phyloP scores from a whole-genome alignment of 1,140 invertebrate species.

The Centruroides vittatus region DNA sequence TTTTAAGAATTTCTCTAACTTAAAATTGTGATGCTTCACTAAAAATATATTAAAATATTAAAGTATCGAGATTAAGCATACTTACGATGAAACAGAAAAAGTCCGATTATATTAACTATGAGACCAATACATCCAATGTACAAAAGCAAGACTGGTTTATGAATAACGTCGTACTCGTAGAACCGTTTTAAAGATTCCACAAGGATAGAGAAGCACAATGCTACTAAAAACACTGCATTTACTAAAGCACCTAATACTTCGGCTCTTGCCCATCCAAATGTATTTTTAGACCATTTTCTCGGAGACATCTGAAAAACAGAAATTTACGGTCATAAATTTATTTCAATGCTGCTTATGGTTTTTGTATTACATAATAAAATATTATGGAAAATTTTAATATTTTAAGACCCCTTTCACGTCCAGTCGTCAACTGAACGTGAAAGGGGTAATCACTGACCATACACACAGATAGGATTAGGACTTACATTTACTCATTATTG shows the following conservation, averaged over 20 bases:
- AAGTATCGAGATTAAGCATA: background rate
- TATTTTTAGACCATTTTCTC: conserved; percentile 32
- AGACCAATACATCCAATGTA: conserved; percentile 37
- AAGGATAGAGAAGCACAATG: conserved; percentile 40
- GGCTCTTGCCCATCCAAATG: conserved; percentile 43
- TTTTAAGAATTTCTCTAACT: too few species aligned
- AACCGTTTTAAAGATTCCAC: conserved; percentile 34
- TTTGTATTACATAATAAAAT: too few species aligned
- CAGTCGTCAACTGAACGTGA: too few species aligned
- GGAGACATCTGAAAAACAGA: conserved; percentile 22
- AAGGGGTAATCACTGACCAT: too few species aligned
- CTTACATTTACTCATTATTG: too few species aligned
- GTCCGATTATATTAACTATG: conserved; percentile 37
- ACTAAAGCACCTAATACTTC: conserved; percentile 42
- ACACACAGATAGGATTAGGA: too few species aligned
- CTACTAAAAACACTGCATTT: conserved; percentile 41
- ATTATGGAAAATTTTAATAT: too few species aligned
- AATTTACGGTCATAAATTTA: too few species aligned
- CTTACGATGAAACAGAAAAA: conserved; percentile 33
- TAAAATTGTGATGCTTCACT: too few species aligned
- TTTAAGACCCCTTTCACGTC: too few species aligned
- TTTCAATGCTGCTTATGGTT: too few species aligned
- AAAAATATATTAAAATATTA: too few species aligned
- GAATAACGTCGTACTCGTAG: conserved; percentile 39
- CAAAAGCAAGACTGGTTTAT: conserved; percentile 34